phyloP scores from a whole-genome alignment of 2,113 vertebrate species.

The Pristiophorus japonicus region DNA sequence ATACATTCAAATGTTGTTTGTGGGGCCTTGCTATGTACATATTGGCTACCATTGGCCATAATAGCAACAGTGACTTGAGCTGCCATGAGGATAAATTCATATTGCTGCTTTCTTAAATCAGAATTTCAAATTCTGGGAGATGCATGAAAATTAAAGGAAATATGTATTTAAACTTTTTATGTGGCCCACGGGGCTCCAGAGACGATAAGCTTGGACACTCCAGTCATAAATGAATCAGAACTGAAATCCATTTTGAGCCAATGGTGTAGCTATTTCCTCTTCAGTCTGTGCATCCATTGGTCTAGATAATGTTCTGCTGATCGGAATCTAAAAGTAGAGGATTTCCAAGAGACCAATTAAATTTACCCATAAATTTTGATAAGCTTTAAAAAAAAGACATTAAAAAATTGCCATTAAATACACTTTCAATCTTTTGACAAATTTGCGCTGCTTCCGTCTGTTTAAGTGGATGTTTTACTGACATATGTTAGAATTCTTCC shows the following conservation, averaged over 20 bases:
- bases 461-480: background rate
- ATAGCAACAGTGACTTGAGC: background rate
- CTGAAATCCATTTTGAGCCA: background rate
- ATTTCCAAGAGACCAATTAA: background rate
- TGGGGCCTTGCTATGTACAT: background rate
- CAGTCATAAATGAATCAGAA: background rate
- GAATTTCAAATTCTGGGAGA: too few relatives aligned
- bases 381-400: background rate
- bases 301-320: background rate
- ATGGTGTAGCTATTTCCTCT: background rate
- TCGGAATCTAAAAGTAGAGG: background rate
- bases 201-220: background rate
- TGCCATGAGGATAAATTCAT: background rate
- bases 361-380: background rate
- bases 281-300: background rate
- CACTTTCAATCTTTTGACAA: background rate
- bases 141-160: background rate
- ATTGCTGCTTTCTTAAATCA: background rate
- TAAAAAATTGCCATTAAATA: background rate
- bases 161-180: background rate
- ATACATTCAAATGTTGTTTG: background rate
- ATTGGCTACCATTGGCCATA: background rate
- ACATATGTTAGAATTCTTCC: background rate
- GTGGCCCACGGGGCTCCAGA: background rate
- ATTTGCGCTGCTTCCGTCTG: background rate